Evolutionary conservation across 1,140 invertebrate species (phyloP).

Genomic region (Battus philenor): DNA sequence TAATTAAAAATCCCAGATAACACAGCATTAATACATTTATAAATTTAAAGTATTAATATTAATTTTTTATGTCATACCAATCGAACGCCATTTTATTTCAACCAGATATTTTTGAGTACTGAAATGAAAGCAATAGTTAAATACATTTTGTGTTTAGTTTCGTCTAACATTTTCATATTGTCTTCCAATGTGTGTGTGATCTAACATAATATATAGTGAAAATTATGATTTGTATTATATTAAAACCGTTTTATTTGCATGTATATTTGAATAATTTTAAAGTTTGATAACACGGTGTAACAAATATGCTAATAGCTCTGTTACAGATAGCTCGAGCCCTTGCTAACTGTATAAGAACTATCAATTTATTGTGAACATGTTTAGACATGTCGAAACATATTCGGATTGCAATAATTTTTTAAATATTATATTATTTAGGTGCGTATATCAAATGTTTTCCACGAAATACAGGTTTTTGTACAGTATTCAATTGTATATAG

Average conservation of each 20-base stretch:
- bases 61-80: too few species aligned
- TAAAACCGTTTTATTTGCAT: background rate
- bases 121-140: constrained; percentile 28
- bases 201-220: constrained; percentile 27
- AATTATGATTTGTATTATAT: constrained; percentile 13
- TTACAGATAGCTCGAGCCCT: constrained; percentile 50
- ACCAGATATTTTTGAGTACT: constrained; percentile 21
- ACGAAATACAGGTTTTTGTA: constrained; percentile 43
- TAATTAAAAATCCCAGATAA: too few species aligned
- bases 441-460: constrained; percentile 29
- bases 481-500: constrained; percentile 25
- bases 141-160: constrained; percentile 28
- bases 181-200: constrained; percentile 71
- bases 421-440: constrained; percentile 22
- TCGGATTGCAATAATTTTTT: constrained; percentile 45
- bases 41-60: too few species aligned
- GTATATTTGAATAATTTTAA: constrained; percentile 21
- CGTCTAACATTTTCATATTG: constrained; percentile 49
- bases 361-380: constrained; percentile 16
- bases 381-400: constrained; percentile 8
- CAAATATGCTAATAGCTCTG: constrained; percentile 7
- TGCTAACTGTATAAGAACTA: constrained; percentile 48
- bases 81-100: too few species aligned
- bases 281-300: constrained; percentile 46
- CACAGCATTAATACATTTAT: too few species aligned